A percentile compares a stretch with the other conserved stretches of the same genome.
Conservation (phyloP, 1,140 invertebrate species). For the Drosophila triauraria region DNA sequence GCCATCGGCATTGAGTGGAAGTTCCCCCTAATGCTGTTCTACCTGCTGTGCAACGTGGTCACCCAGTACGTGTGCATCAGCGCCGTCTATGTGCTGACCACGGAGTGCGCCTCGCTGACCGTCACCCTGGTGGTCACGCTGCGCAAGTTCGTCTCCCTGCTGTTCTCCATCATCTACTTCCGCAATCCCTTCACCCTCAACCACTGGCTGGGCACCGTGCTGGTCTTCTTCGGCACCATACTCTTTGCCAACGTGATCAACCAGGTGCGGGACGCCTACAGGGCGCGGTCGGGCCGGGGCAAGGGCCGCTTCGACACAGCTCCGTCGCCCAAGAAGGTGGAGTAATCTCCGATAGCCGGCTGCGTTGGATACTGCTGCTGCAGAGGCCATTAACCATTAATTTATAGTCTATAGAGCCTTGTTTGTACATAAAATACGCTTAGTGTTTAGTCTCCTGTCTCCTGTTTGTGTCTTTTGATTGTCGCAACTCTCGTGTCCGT, state of each 20-base stretch:
- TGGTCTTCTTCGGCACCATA: slow-evolving; percentile 97
- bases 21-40: slow-evolving; percentile 92
- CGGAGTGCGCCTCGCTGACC: slow-evolving; percentile 96
- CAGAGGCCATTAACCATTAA: slow-evolving; percentile 49
- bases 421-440: slow-evolving; percentile 46
- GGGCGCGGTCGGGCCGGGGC: slow-evolving; percentile 12
- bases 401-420: slow-evolving; percentile 23
- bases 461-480: neutral
- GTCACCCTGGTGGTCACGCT: slow-evolving; percentile 98
- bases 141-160: slow-evolving; percentile 96
- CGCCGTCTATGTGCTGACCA: slow-evolving; percentile 97
- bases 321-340: slow-evolving; percentile 51
- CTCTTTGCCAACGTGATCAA: slow-evolving; percentile 88
- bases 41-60: slow-evolving; percentile 93
- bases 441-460: slow-evolving; percentile 18
- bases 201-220: slow-evolving; percentile 96
- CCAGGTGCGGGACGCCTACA: slow-evolving; percentile 63
- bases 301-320: slow-evolving; percentile 33
- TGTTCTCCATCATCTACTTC: slow-evolving; percentile 98
- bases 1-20: slow-evolving; percentile 86
- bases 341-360: slow-evolving; percentile 17
- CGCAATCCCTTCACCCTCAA: slow-evolving; percentile 95
- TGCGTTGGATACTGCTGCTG: slow-evolving; percentile 13
- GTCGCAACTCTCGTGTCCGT: slow-evolving; percentile 3
- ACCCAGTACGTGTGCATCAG: slow-evolving; percentile 98